Evolutionary conservation across 2,113 vertebrate species (phyloP).

Genomic region (Halcyon senegalensis): DNA sequence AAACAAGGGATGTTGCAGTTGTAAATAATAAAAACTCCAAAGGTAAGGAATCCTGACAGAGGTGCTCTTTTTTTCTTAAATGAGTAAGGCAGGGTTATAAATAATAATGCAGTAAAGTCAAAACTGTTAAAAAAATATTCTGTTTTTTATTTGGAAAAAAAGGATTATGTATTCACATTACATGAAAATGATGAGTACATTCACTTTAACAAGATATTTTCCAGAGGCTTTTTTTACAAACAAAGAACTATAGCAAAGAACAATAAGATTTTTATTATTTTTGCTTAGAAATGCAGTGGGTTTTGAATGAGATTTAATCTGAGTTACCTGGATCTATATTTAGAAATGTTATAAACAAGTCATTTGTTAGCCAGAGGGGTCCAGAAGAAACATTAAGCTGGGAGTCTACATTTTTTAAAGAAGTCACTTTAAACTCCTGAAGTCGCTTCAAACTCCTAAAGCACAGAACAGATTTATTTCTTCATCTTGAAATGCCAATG

Average conservation of each 20-base stretch:
- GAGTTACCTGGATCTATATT: slow-evolving; percentile 51
- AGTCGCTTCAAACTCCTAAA: slow-evolving; percentile 59
- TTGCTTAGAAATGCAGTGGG: not conserved
- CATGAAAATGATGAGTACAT: not conserved
- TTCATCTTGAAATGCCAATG: slow-evolving; percentile 56
- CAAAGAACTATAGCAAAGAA: not conserved
- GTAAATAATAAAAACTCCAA: not conserved
- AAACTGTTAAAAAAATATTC: not conserved
- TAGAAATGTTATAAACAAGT: slow-evolving; percentile 60
- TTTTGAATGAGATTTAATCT: slow-evolving; percentile 21
- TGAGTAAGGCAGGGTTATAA: not conserved
- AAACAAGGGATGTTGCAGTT: not conserved
- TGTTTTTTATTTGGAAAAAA: not conserved
- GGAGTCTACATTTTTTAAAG: slow-evolving; percentile 44
- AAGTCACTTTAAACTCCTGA: slow-evolving; percentile 50
- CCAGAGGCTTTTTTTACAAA: not conserved
- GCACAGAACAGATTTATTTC: slow-evolving; percentile 62
- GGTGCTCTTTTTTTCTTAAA: not conserved
- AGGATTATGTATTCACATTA: not conserved
- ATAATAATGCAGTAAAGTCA: not conserved
- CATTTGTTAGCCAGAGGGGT: slow-evolving; percentile 60
- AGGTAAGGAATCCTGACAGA: not conserved
- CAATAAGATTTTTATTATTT: not conserved
- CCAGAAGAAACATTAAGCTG: slow-evolving; percentile 11
- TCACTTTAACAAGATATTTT: not conserved